Evolutionary conservation across 2,888 invertebrate genomes (phyloP), one percentile per base, ranked within the genome.

Genomic region (Hermodice carunculata): DNA sequence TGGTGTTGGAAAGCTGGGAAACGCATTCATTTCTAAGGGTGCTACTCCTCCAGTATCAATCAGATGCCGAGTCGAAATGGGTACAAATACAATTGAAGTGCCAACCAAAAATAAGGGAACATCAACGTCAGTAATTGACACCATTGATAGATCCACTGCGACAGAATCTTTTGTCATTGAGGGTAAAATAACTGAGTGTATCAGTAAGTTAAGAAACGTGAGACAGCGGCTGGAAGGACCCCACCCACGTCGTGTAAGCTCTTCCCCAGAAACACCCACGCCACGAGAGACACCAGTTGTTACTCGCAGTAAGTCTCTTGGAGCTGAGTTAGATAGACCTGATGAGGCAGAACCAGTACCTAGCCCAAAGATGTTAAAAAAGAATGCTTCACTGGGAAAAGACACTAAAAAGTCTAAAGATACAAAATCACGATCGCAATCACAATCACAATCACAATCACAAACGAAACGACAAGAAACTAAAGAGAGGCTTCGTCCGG

Each of bases 101-200:
- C 19, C 11, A 14, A 22, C 40, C 22, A 19, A 42, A 11, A 48
- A 37, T 14, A 37, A 34, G 22, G 61, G 49, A 22, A 67, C 67
- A 17, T 61, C 61, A 5, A 70, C 70, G 17, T 54, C 56, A 26
- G 31, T 51, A 2, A 60, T 64, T 2, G 58, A 64, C 11, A 57
- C 29, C 19, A 61, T 53, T 26, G 72, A 74, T 32, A 69, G 71
- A 53, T 53, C 67, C 24, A 46, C 64, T 29, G 64, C 58, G 28
- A 74, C 74, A 5, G 67, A 67, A 31, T 44, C 69, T 4, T 22
- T 66, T 28, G 37, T 60, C 1, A 58, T 78, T 1, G 80, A 80
- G 26, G 81, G 79, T 14, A 79, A 78, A 69, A 81, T 85, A 73
- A 80, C 81, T 0, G 78, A 78, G 17, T 85, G 84, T 65, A 85